These are phyloP conservation scores for Corapipo altera DNA, from an alignment of 2,113 vertebrate genomes.

Conservation along the genomic window DNA sequence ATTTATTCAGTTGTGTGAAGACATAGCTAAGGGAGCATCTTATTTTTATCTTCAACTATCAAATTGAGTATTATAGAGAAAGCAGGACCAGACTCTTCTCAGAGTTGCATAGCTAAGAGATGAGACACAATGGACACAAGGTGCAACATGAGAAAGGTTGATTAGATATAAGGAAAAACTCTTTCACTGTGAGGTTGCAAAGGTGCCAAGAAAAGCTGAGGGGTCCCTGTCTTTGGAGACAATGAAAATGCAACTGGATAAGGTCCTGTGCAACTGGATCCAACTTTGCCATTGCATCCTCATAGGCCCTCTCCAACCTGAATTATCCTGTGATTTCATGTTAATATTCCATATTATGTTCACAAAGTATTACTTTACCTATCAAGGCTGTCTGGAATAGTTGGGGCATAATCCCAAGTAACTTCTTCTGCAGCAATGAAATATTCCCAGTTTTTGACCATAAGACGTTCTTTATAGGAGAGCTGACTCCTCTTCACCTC, in stretches of 20 bases:
- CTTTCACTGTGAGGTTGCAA: not conserved
- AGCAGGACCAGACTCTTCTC: not conserved
- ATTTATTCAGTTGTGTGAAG: not conserved
- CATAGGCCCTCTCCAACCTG: not conserved
- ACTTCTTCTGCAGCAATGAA: constrained; percentile 94
- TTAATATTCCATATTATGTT: not conserved
- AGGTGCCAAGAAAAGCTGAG: not conserved
- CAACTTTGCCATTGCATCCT: not conserved
- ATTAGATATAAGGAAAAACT: not conserved
- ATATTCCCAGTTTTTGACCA: constrained; percentile 85
- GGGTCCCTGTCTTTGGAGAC: not conserved
- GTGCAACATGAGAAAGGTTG: not conserved
- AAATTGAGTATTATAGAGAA: not conserved
- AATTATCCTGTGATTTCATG: not conserved
- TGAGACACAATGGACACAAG: not conserved
- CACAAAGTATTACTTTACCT: constrained; percentile 70
- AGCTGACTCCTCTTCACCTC: constrained; percentile 59
- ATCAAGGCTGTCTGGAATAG: constrained; percentile 75
- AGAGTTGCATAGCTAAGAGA: not conserved
- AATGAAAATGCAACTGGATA: not conserved
- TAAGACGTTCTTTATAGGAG: constrained; percentile 69
- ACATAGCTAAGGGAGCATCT: not conserved
- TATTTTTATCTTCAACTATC: not conserved
- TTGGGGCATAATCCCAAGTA: constrained; percentile 89
- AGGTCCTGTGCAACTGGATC: not conserved